Evolutionary conservation across 2,113 vertebrate genomes (phyloP), one percentile per base, ranked within the genome.

Genomic region (Bubo scandiacus): DNA sequence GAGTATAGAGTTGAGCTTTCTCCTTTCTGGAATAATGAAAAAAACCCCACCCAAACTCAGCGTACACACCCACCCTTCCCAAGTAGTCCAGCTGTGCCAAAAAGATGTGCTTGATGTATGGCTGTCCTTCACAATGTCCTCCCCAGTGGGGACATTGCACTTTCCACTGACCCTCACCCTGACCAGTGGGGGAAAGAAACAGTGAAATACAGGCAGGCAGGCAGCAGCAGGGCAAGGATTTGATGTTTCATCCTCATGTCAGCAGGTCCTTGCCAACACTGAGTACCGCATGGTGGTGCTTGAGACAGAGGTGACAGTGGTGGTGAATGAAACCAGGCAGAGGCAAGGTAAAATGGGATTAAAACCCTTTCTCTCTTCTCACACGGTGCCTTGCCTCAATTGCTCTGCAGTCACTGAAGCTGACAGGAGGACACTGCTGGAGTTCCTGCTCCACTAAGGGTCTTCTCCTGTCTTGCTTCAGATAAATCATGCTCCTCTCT

Each of bases 381-480:
- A 1, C 47, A 15, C 0, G 0, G 10, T 27, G 4, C 40, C 7
- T 78, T 6, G 1, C 13, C 11, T 67, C 30, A 7, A 32, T 2
- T 70, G 19, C 32, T 87, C 12, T 54, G 52, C 20, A 36, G 62
- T 43, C 15, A 15, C 10, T 18, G 7, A 45, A 29, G 29, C 19
- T 85, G n/a, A 21, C 51, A 51, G 26, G 5, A 61, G 29, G 15
- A 15, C 8, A 17, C 5, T 26, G 12, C 1, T 54, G 34, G 51
- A 52, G 13, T 10, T 85, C 36, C 9, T 58, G 30, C 30, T 75
- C 16, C 32, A 13, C 38, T 5, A 1, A 0, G 0, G 47, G 2
- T 43, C 9, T 47, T 66, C 26, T 54, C 25, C 32, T 55, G 9
- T 14, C 40, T 62, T 47, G 11, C 17, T 78, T 38, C 29, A 70